These are phyloP conservation scores for Drosophila nigrodunni DNA, from an alignment of 1,140 invertebrate genomes.

Conservation along the genomic window DNA sequence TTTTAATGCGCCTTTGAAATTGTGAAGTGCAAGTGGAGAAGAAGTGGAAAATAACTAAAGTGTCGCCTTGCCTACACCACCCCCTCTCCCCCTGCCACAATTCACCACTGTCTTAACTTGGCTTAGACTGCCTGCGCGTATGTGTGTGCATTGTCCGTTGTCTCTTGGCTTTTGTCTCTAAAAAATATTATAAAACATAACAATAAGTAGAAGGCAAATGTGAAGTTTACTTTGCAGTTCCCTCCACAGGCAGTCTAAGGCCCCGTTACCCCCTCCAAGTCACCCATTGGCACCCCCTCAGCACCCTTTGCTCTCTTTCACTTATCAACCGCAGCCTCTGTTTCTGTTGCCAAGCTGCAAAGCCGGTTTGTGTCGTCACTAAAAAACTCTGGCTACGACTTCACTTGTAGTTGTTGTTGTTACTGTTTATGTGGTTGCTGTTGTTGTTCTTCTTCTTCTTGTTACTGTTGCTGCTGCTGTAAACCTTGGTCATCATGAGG, in stretches of 20 bases:
- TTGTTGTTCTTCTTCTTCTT: slow-evolving; percentile 6
- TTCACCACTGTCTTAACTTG: not conserved
- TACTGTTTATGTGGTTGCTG: slow-evolving; percentile 8
- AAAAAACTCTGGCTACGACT: slow-evolving; percentile 55
- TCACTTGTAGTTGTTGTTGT: slow-evolving; percentile 6
- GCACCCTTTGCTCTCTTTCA: not conserved
- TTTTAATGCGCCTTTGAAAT: slow-evolving; percentile 82
- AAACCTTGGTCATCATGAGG: slow-evolving; percentile 34
- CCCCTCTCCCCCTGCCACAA: not conserved
- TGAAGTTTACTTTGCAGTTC: slow-evolving; percentile 65
- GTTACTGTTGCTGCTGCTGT: slow-evolving; percentile 14
- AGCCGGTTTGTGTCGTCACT: slow-evolving; percentile 81
- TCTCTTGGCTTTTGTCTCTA: slow-evolving; percentile 68
- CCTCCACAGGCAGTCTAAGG: not conserved
- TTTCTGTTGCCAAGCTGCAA: slow-evolving; percentile 54
- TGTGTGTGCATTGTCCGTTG: slow-evolving; percentile 30
- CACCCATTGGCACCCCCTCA: not conserved
- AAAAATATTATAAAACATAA: slow-evolving; percentile 82
- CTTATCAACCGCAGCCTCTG: not conserved
- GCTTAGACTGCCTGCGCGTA: slow-evolving; percentile 11
- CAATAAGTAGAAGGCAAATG: slow-evolving; percentile 78
- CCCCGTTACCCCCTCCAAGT: not conserved
- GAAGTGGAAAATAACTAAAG: slow-evolving; percentile 82
- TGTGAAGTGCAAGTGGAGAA: slow-evolving; percentile 72
- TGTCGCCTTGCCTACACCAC: slow-evolving; percentile 62